Evolutionary conservation across 2,797 vertebrate species (phyloP), one percentile per base, ranked within the genome.

Genomic region (Graptemys geographica): DNA sequence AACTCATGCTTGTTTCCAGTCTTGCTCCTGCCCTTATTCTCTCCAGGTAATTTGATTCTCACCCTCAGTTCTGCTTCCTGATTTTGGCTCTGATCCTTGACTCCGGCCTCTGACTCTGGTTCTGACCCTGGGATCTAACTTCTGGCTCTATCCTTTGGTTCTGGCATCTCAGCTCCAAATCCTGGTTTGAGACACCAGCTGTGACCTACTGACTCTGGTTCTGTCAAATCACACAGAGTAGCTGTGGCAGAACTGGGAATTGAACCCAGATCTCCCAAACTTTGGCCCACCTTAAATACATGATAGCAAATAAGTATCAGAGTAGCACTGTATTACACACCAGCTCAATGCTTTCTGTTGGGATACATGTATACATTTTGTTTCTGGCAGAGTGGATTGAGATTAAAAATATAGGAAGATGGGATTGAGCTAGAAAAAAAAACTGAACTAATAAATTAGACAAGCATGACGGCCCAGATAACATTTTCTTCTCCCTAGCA

Each of bases 391-490:
- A 78, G 89, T 18, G 72, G 9, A 7, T 86, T 85, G 33, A 6
- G 13, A 51, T 2, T 89, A 21, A 79, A 57, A 1, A 0, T 18
- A 82, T 16, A 1, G 6, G 19, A 69, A 88, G 62, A 5, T 53
- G 31, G 8, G 62, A 80, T 53, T 56, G 4, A 1, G 1, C 44
- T 49, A 87, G 76, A 5, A 5, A 88, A 5, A 88, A 81, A 69
- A 55, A 0, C 0, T 27, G 53, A 47, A 78, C n/a, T 10, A 0
- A 62, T 13, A 57, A 81, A 37, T 23, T 18, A 5, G 19, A 1
- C 0, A 78, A 3, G 4, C 10, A 8, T 44, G 19, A 41, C 41
- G 28, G 28, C 28, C 57, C 28, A 81, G 3, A 11, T 76, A 84
- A 5, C 79, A 76, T 13, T 91, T 23, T 3, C 37, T 79, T 25